Percentiles rank a stretch among this genome's conserved stretches.
Conservation (phyloP, 2,113 vertebrate genomes). For the Butastur rufipennis region DNA sequence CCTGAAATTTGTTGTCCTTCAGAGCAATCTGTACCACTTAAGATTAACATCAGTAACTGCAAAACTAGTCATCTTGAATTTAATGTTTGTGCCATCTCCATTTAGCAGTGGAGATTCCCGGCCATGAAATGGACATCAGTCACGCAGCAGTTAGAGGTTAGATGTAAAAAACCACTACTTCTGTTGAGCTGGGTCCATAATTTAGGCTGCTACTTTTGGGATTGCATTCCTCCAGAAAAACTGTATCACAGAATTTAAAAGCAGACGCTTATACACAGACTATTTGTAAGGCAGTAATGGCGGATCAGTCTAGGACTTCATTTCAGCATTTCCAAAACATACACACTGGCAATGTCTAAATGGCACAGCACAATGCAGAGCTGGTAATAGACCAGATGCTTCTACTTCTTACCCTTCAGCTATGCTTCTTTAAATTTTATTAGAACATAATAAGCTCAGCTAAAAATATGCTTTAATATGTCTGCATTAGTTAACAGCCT, state of each 20-base stretch:
- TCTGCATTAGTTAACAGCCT: conserved; percentile 69
- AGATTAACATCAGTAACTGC: not conserved
- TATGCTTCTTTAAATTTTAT: conserved; percentile 64
- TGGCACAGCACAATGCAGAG: not conserved
- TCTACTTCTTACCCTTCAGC: conserved; percentile 54
- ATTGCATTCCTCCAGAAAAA: not conserved
- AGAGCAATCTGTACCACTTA: not conserved
- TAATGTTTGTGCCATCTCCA: not conserved
- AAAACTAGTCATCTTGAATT: not conserved
- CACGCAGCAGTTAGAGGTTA: not conserved
- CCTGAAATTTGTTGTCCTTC: not conserved
- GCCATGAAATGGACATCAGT: not conserved
- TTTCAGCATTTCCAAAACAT: not conserved
- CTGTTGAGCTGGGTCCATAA: not conserved
- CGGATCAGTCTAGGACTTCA: not conserved
- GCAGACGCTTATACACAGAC: not conserved
- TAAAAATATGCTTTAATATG: conserved; percentile 68
- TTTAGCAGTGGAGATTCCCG: not conserved
- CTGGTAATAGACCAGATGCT: conserved; percentile 50
- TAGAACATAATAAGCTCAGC: conserved; percentile 62
- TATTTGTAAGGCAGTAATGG: not conserved
- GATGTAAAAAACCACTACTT: not conserved
- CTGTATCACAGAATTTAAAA: not conserved
- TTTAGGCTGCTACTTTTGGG: not conserved
- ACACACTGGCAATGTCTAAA: not conserved